Percentiles rank a stretch among this genome's conserved stretches.
phyloP scores from a whole-genome alignment of 2,797 vertebrate species.

The Buphagus erythrorhynchus region DNA sequence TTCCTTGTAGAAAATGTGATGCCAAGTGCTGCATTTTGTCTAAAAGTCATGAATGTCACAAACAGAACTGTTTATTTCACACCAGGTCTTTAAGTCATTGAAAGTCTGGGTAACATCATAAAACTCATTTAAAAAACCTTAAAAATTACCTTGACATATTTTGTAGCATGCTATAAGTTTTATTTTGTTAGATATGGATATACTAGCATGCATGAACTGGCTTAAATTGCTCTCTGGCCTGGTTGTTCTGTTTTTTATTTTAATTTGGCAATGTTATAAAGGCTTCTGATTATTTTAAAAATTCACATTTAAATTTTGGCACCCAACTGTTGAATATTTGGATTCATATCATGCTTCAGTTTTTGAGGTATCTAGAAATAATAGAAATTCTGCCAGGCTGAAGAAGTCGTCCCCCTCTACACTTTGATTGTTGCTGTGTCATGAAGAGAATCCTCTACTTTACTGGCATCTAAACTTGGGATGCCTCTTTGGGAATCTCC shows the following conservation, averaged over 20 bases:
- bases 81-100: not conserved
- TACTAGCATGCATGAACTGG: not conserved
- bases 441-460: not conserved
- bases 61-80: not conserved
- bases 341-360: not conserved
- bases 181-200: not conserved
- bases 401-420: not conserved
- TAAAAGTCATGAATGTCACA: not conserved
- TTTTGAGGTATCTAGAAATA: not conserved
- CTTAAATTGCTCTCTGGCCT: not conserved
- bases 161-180: not conserved
- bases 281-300: not conserved
- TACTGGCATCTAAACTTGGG: constrained; percentile 12
- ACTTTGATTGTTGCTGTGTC: not conserved
- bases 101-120: not conserved
- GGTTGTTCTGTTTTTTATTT: not conserved
- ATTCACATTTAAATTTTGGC: not conserved
- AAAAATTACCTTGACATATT: not conserved
- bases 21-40: not conserved
- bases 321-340: not conserved
- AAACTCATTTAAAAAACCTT: not conserved
- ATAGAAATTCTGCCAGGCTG: not conserved
- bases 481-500: constrained; percentile 47
- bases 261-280: not conserved
- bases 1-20: not conserved